Conservation (phyloP, 2,888 invertebrate genomes). For the Trichopria drosophilae region DNA sequence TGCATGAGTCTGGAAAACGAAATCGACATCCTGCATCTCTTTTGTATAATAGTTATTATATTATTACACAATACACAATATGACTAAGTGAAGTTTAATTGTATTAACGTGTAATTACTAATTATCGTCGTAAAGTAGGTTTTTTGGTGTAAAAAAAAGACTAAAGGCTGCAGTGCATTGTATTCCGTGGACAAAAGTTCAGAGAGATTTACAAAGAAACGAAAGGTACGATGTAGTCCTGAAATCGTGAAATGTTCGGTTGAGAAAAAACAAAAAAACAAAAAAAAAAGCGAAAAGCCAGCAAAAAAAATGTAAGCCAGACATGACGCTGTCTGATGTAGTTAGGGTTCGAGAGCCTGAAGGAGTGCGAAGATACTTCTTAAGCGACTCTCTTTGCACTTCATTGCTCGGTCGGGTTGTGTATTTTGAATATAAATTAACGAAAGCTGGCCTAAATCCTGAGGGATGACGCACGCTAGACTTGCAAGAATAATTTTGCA, state of each 20-base stretch:
- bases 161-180: slow-evolving; percentile 47
- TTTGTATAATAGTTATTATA: slow-evolving; percentile 54
- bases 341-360: too few relatives aligned
- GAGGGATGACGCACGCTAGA: slow-evolving; percentile 33
- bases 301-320: slow-evolving; percentile 30
- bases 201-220: slow-evolving; percentile 23
- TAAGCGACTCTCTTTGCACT: too few relatives aligned
- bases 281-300: slow-evolving; percentile 39
- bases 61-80: slow-evolving; percentile 47
- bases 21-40: slow-evolving; percentile 51
- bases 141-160: slow-evolving; percentile 56
- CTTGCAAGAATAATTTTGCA: slow-evolving; percentile 22
- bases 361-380: too few relatives aligned
- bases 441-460: slow-evolving; percentile 45
- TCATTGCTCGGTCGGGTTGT: slow-evolving; percentile 30
- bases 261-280: slow-evolving; percentile 37
- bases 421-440: slow-evolving; percentile 50
- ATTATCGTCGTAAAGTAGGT: slow-evolving; percentile 57
- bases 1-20: too few relatives aligned
- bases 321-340: too few relatives aligned
- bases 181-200: slow-evolving; percentile 40
- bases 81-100: slow-evolving; percentile 48
- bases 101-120: slow-evolving; percentile 56
- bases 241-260: slow-evolving; percentile 39
- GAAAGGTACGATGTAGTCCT: slow-evolving; percentile 31